Evolutionary conservation across 2,113 vertebrate genomes (phyloP).

Genomic region (Ranitomeya variabilis): DNA sequence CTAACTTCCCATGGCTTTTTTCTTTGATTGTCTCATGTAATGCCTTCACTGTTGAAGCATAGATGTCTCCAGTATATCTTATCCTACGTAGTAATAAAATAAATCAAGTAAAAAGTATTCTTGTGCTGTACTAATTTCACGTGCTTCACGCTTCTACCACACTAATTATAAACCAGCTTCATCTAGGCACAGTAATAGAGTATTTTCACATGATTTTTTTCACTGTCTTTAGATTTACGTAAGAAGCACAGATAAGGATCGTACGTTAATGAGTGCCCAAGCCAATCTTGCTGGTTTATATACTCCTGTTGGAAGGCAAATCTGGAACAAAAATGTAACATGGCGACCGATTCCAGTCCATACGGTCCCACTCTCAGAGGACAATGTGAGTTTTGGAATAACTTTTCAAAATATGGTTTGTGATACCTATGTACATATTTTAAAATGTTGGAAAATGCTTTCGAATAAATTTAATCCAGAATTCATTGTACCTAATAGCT

Average conservation of each 20-base stretch:
- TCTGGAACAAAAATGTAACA: slow-evolving; percentile 73
- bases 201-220: not conserved
- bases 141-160: not conserved
- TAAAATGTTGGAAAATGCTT: no score
- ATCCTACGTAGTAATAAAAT: not conserved
- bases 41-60: no score
- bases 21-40: no score
- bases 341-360: slow-evolving; percentile 92
- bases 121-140: not conserved
- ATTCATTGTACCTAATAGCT: no score
- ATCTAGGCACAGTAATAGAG: not conserved
- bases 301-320: slow-evolving; percentile 72
- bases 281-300: slow-evolving; percentile 85
- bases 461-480: no score
- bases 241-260: slow-evolving; percentile 86
- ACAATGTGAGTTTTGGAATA: slow-evolving; percentile 16
- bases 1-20: no score
- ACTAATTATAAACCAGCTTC: not conserved
- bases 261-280: slow-evolving; percentile 91
- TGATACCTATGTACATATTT: no score
- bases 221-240: slow-evolving; percentile 77
- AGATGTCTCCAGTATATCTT: not conserved
- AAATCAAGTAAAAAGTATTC: not conserved
- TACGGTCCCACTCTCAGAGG: slow-evolving; percentile 71
- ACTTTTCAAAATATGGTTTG: not conserved